Base-by-base conservation (phyloP, 2,797 vertebrate species). In the Lithobates pipiens region DNA sequence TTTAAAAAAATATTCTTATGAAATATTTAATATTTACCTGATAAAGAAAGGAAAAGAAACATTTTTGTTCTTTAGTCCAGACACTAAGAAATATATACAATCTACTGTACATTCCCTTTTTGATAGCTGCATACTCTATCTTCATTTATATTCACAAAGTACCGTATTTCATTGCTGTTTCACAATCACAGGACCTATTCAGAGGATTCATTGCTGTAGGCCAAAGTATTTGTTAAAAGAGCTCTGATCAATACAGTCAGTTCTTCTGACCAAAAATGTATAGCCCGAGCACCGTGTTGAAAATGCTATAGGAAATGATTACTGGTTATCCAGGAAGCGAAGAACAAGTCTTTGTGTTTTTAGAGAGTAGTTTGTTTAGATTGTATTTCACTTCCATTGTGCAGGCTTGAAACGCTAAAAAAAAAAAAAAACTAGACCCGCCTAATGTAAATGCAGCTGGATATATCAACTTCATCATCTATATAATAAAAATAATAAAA, bases 291-390 rank as follows among this genome's bases (percentile, higher is more conserved):
- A 57, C 25, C 11, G 18, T 69, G 63, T 39, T 73, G 39, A 15
- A 74, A 72, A 79, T 42, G 70, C 70, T 69, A 68, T 84, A 83
- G 86, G 86, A 87, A 87, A 74, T 76, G 75, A 87, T 87, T 84
- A 63, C 74, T 71, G 70, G 61, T 73, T 83, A 61, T 78, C n/a
- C 86, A 87, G 86, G 81, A 87, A 87, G 76, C 71, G 21, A 4
- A 25, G n/a, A 75, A 23, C 34, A 27, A 27, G 36, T 42, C 44
- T 46, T 70, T 76, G 34, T 79, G n/a, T 46, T 78, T 27, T 18
- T 42, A 54, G 50, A 69, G 21, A 57, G 42, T 44, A 57, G 57
- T 72, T 74, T 83, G 50, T 69, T 75, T 79, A 74, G 16, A 78
- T 73, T 76, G 57, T 36, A 44, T 54, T 72, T 79, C 34, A 65